Conservation (phyloP, 2,888 invertebrate genomes). For the Lucinisca nassula region DNA sequence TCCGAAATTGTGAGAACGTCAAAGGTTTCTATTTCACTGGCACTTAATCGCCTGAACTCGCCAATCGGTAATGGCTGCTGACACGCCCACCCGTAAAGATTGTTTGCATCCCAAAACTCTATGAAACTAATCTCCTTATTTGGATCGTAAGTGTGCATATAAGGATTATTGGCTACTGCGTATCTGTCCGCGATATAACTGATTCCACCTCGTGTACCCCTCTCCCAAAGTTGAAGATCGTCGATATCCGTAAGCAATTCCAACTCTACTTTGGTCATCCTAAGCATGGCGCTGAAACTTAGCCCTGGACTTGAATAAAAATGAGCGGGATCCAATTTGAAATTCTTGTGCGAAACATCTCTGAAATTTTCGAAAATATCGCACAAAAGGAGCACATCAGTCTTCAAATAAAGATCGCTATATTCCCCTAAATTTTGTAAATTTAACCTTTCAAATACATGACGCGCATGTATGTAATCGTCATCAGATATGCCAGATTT, state of each 20-base stretch:
- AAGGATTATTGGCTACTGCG: conserved; percentile 54
- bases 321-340: conserved; percentile 49
- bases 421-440: conserved; percentile 34
- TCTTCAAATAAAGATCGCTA: conserved; percentile 50
- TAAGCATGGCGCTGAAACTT: conserved; percentile 28
- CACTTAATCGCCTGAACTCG: conserved; percentile 71
- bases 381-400: conserved; percentile 34
- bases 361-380: conserved; percentile 53
- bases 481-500: not conserved
- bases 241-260: conserved; percentile 57
- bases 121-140: conserved; percentile 47
- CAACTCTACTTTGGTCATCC: conserved; percentile 40
- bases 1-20: not conserved
- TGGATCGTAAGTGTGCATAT: conserved; percentile 49
- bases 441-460: conserved; percentile 22
- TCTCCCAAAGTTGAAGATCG: conserved; percentile 21
- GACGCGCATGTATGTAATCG: conserved; percentile 34
- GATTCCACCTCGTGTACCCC: conserved; percentile 48
- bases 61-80: conserved; percentile 73
- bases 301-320: conserved; percentile 58
- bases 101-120: conserved; percentile 32
- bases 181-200: conserved; percentile 45
- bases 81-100: conserved; percentile 70
- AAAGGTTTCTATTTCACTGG: not conserved
- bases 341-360: conserved; percentile 36